Conservation (phyloP, 2,888 invertebrate species). For the Cerastoderma edule region DNA sequence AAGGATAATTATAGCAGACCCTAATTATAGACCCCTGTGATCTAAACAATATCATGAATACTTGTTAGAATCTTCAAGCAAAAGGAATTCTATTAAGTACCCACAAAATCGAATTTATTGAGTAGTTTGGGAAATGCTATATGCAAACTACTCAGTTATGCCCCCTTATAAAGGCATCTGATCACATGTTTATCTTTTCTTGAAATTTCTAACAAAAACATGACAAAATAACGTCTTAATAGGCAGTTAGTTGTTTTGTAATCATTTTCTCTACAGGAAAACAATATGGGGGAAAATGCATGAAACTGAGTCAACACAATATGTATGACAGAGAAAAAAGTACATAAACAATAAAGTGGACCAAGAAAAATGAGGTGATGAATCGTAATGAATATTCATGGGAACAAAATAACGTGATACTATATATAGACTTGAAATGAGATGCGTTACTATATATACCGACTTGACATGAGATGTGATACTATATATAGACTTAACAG, state of each 20-base stretch:
- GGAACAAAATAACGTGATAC: constrained; percentile 25
- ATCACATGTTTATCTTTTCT: constrained; percentile 3
- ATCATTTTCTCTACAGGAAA: constrained; percentile 13
- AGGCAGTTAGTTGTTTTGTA: constrained; percentile 43
- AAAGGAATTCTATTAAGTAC: no score
- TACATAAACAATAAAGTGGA: background rate
- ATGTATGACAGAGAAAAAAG: constrained; percentile 36
- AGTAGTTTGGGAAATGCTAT: no score
- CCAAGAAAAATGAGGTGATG: constrained; percentile 32
- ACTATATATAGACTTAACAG: constrained; percentile 45
- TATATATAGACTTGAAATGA: no score
- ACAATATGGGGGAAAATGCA: constrained; percentile 31
- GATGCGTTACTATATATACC: no score
- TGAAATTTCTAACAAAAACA: constrained; percentile 43
- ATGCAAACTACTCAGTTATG: no score
- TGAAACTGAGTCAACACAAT: constrained; percentile 49
- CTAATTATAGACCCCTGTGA: no score
- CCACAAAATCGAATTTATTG: no score
- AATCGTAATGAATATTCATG: constrained; percentile 32
- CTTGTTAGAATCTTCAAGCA: no score
- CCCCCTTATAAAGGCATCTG: no score
- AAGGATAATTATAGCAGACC: no score
- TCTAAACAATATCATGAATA: no score
- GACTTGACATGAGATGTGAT: no score
- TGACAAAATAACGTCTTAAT: constrained; percentile 45